Evolutionary conservation across 2,113 vertebrate genomes (phyloP).

Genomic region (Cryptotis parvus): DNA sequence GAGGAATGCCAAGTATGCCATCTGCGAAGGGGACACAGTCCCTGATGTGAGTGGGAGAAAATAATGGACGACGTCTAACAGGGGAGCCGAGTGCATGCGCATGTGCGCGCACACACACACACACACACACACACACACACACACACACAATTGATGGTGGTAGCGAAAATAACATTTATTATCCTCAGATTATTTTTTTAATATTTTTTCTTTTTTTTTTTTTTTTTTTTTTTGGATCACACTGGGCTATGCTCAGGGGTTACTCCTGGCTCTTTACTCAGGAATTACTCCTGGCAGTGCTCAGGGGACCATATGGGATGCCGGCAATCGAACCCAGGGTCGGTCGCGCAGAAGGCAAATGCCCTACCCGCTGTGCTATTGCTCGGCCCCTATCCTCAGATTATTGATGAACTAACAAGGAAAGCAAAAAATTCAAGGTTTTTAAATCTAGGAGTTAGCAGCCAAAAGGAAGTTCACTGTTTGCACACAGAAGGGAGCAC

Average conservation of each 20-base stretch:
- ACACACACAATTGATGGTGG: not conserved
- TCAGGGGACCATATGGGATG: no score
- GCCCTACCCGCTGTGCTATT: no score
- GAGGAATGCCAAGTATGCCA: slow-evolving; percentile 95
- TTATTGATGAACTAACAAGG: not conserved
- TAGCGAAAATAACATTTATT: not conserved
- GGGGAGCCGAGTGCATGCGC: not conserved
- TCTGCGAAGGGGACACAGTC: slow-evolving; percentile 86
- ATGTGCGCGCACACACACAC: not conserved
- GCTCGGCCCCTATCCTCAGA: no score
- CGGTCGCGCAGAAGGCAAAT: no score
- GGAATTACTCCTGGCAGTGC: no score
- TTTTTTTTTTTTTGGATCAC: no score
- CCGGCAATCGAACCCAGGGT: no score
- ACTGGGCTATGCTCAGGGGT: no score
- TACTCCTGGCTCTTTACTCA: no score
- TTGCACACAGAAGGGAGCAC: not conserved
- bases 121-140: no score
- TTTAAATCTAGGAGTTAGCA: not conserved
- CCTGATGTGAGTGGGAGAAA: not conserved
- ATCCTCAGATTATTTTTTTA: not conserved
- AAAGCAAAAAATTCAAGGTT: not conserved
- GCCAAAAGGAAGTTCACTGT: not conserved
- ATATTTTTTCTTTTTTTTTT: no score
- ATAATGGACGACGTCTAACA: not conserved